Conservation (phyloP, 1,140 invertebrate species). For the silkworm (Bombyx mori) region DNA sequence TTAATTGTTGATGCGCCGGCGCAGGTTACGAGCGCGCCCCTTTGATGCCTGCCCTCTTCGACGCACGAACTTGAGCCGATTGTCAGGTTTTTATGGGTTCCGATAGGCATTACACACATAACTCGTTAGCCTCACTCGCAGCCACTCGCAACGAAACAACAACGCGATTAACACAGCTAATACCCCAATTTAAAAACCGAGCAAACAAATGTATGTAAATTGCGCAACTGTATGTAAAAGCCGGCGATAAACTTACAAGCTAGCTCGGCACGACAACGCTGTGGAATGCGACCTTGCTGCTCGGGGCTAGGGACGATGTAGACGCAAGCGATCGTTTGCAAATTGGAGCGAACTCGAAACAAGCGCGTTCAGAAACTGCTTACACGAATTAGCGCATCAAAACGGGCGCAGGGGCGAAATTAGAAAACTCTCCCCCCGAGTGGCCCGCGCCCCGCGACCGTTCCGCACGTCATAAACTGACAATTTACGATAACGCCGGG, state of each 20-base stretch:
- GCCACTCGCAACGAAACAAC: conserved; percentile 30
- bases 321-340: conserved; percentile 21
- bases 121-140: background rate
- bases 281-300: conserved; percentile 23
- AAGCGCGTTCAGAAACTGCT: conserved; percentile 67
- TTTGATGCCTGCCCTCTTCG: conserved; percentile 17
- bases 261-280: background rate
- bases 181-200: conserved; percentile 67
- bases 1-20: conserved; percentile 65
- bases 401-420: conserved; percentile 61
- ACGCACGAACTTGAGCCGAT: no score
- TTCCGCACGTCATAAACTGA: conserved; percentile 70
- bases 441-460: conserved; percentile 35
- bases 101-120: conserved; percentile 1
- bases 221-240: conserved; percentile 62
- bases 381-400: conserved; percentile 70
- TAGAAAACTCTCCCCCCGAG: conserved; percentile 52
- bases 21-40: conserved; percentile 26
- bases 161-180: conserved; percentile 60
- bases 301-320: conserved; percentile 12
- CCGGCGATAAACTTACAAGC: conserved; percentile 49
- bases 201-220: conserved; percentile 70
- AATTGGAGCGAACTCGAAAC: conserved; percentile 56
- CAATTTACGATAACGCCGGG: conserved; percentile 68
- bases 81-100: background rate